Evolutionary conservation across 1,140 invertebrate genomes (phyloP), one percentile per base, ranked within the genome.

Genomic region (Aphelinus certus): DNA sequence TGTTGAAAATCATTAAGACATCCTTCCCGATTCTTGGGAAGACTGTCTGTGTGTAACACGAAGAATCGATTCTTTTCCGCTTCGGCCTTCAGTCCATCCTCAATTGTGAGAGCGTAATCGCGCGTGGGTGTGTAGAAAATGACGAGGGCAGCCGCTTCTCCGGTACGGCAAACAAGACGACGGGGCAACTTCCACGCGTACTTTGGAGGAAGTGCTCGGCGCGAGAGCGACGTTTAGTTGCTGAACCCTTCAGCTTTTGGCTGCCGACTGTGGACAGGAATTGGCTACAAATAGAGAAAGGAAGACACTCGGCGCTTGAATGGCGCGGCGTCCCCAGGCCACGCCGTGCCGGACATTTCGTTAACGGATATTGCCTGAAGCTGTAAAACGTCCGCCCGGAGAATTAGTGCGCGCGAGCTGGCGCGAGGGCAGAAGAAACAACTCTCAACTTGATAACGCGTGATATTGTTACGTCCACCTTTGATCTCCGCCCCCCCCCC

Each of bases 281-380:
- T 82, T 80, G 80, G 71, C 64, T 76, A 76, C 80, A 83, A 83
- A 81, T 79, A 78, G 81, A 81, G 81, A 79, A 82, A 80, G 79
- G 71, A 77, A 43, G 56, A 9, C 43, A n/a, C 4, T 42, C 26
- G 26, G 26, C 9, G 10, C 55, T 47, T 6, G 47, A 51, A 53
- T 43, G 60, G 6, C 69, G 62, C 51, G 42, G 60, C 3, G 42
- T 51, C 64, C 68, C 26, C 26, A 76, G 62, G 75, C 66, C 67
- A 76, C 64, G 58, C 61, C 55, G 67, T 58, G 61, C 3, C 69
- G 71, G 78, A 79, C 81, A 80, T 83, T 83, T 81, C 80, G 80
- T 82, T 81, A 81, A 79, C 76, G 74, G 73, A 80, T 80, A 80
- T 80, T 80, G 77, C 77, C 64, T 51, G 64, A 45, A 57, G 65